These are phyloP conservation scores for Piezodorus guildinii DNA, from an alignment of 1,140 invertebrate species.

Conservation along the genomic window DNA sequence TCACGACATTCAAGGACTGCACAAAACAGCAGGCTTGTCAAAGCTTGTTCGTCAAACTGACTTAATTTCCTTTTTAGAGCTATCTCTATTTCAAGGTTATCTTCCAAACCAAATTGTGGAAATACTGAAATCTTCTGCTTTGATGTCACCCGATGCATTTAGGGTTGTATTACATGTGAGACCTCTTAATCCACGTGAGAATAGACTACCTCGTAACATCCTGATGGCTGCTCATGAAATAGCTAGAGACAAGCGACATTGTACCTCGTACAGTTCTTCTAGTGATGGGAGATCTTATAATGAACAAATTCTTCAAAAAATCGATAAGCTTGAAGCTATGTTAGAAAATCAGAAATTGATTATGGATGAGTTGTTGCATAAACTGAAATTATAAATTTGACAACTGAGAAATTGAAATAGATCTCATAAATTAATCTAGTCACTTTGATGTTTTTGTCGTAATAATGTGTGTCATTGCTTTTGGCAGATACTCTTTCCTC, in stretches of 20 bases:
- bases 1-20: conserved; percentile 63
- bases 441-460: neutral
- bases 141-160: conserved; percentile 63
- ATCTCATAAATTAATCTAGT: conserved; percentile 1
- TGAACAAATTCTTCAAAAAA: neutral
- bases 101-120: conserved; percentile 53
- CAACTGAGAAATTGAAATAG: neutral
- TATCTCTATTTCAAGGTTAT: conserved; percentile 55
- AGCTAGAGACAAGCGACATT: conserved; percentile 38
- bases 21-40: conserved; percentile 61
- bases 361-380: neutral
- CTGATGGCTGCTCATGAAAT: conserved; percentile 61
- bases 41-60: conserved; percentile 67
- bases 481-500: conserved; percentile 60
- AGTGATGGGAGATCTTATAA: neutral
- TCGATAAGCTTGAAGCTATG: conserved; percentile 8
- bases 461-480: neutral
- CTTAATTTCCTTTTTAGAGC: conserved; percentile 59
- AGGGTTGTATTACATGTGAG: conserved; percentile 64
- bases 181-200: conserved; percentile 66
- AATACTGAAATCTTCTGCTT: conserved; percentile 56
- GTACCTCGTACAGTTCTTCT: neutral
- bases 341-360: conserved; percentile 12
- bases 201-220: conserved; percentile 59
- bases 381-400: neutral